These are phyloP conservation scores for Herminia tarsipennalis DNA, from an alignment of 2,888 invertebrate genomes.

Conservation along the genomic window DNA sequence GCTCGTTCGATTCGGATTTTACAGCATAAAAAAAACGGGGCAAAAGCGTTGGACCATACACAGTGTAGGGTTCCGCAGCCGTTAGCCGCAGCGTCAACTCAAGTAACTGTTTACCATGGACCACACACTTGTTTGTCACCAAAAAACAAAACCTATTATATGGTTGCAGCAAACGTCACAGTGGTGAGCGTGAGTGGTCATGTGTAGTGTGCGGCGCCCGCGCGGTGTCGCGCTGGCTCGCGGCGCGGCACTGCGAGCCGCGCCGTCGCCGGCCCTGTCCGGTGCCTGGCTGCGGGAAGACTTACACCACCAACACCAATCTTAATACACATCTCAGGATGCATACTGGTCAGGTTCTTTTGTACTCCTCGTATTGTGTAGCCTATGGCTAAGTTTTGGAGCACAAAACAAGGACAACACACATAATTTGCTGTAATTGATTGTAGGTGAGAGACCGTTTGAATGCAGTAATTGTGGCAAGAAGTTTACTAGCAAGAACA, in stretches of 20 bases:
- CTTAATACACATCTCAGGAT: slow-evolving; percentile 58
- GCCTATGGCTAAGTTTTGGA: background rate
- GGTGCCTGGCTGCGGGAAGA: slow-evolving; percentile 51
- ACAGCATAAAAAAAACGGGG: too few species aligned
- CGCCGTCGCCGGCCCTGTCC: slow-evolving; percentile 51
- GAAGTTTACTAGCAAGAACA: slow-evolving; percentile 58
- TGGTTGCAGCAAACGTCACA: slow-evolving; percentile 55
- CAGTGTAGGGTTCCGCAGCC: too few species aligned
- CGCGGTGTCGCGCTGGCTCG: slow-evolving; percentile 52
- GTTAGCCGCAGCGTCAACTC: too few species aligned
- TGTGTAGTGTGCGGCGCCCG: slow-evolving; percentile 45
- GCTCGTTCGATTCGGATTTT: too few species aligned
- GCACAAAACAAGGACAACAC: background rate
- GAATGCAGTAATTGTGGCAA: slow-evolving; percentile 63
- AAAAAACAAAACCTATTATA: background rate
- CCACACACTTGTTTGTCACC: too few species aligned
- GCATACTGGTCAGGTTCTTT: slow-evolving; percentile 65
- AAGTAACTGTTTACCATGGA: too few species aligned
- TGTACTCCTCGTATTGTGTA: too few species aligned
- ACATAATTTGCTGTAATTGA: background rate
- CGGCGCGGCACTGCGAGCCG: slow-evolving; percentile 55
- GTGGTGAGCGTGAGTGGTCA: slow-evolving; percentile 27
- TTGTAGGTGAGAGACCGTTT: slow-evolving; percentile 68
- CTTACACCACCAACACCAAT: slow-evolving; percentile 63
- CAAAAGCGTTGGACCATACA: too few species aligned